Evolutionary conservation across 2,113 vertebrate genomes (phyloP).

Genomic region (Lasiurus borealis): DNA sequence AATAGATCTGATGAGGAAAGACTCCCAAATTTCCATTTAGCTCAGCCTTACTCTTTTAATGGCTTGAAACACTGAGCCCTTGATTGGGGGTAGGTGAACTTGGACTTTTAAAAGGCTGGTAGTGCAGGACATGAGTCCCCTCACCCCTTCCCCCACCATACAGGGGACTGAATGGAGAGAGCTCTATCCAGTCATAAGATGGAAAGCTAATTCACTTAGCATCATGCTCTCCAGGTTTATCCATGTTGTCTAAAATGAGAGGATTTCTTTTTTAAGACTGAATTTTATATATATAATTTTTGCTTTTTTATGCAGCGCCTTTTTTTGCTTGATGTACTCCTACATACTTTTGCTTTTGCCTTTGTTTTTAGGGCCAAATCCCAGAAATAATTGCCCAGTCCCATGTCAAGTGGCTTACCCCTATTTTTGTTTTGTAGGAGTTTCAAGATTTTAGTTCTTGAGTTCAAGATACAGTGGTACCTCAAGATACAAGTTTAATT

Average conservation of each 20-base stretch:
- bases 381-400: neutral
- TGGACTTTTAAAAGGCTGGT: too few relatives aligned
- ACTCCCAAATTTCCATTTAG: neutral
- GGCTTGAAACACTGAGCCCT: neutral
- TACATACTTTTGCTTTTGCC: neutral
- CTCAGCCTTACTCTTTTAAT: neutral
- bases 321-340: neutral
- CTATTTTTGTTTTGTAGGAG: neutral
- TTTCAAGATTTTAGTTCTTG: neutral
- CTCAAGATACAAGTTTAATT: too few relatives aligned
- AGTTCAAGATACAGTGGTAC: too few relatives aligned
- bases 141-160: neutral
- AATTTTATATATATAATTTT: neutral
- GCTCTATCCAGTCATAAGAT: too few relatives aligned
- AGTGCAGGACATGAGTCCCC: accelerated
- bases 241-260: neutral
- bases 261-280: neutral
- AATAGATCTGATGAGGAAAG: neutral
- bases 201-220: neutral
- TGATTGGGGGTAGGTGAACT: neutral
- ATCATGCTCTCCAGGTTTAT: neutral
- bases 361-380: neutral
- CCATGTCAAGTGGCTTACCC: neutral
- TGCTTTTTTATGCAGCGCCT: neutral
- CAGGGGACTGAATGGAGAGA: too few relatives aligned